phyloP scores from a whole-genome alignment of 1,140 invertebrate genomes.

The Limonius californicus region DNA sequence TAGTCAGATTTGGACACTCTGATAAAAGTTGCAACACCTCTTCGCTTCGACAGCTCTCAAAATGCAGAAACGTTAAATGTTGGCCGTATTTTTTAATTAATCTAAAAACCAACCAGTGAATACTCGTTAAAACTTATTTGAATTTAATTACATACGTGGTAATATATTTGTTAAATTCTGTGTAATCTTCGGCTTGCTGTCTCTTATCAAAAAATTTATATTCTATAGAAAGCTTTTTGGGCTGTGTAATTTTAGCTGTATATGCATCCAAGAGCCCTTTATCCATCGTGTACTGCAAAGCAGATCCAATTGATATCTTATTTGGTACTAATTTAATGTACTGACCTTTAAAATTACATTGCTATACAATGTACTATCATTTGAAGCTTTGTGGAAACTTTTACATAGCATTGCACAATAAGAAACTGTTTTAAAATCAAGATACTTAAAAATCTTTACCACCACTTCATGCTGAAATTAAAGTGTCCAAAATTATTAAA shows the following conservation, averaged over 20 bases:
- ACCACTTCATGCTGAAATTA: slow-evolving; percentile 29
- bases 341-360: slow-evolving; percentile 29
- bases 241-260: slow-evolving; percentile 27
- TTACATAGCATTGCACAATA: slow-evolving; percentile 32
- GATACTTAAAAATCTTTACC: slow-evolving; percentile 31
- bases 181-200: slow-evolving; percentile 24
- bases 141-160: slow-evolving; percentile 23
- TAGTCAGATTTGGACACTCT: slow-evolving; percentile 30
- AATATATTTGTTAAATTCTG: slow-evolving; percentile 28
- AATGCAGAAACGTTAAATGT: slow-evolving; percentile 24
- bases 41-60: slow-evolving; percentile 33
- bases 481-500: not conserved
- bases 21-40: slow-evolving; percentile 25
- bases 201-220: slow-evolving; percentile 32
- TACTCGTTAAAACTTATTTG: not conserved
- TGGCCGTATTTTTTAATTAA: slow-evolving; percentile 31
- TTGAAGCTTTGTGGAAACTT: slow-evolving; percentile 31
- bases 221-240: slow-evolving; percentile 27
- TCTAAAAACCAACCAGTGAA: slow-evolving; percentile 18
- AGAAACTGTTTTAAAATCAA: slow-evolving; percentile 31
- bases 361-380: slow-evolving; percentile 30
- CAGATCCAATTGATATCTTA: not conserved
- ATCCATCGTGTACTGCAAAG: slow-evolving; percentile 34
- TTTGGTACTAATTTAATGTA: not conserved
- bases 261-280: slow-evolving; percentile 30